phyloP scores from a whole-genome alignment of 53 echinoderm and acorn worm species.

The Echinometra lucunter region DNA sequence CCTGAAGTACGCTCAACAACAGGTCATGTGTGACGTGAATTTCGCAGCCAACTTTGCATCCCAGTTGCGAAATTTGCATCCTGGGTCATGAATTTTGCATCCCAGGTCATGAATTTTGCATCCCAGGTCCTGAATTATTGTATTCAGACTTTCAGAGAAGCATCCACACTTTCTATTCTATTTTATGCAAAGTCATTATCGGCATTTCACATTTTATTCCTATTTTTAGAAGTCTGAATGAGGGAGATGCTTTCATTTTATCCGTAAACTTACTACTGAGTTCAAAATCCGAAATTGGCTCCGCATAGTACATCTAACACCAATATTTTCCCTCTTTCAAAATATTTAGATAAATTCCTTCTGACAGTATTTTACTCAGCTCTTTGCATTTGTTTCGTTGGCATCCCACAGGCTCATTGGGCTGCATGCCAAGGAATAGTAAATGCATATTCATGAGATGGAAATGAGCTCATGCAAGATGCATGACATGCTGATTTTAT shows the following conservation, averaged over 20 bases:
- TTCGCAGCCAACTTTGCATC: too few relatives aligned
- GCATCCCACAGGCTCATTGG: slow-evolving; percentile 23
- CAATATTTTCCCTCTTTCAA: slow-evolving; percentile 21
- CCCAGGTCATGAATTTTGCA: too few relatives aligned
- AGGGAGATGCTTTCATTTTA: slow-evolving; percentile 22
- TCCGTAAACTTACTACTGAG: neutral
- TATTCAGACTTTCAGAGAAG: too few relatives aligned
- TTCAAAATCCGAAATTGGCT: neutral
- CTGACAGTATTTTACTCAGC: neutral
- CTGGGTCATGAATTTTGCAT: too few relatives aligned
- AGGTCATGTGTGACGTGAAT: too few relatives aligned
- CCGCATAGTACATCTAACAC: neutral
- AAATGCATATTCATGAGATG: slow-evolving; percentile 65
- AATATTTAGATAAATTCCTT: slow-evolving; percentile 25
- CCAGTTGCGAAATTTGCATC: too few relatives aligned
- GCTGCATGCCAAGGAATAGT: slow-evolving; percentile 47
- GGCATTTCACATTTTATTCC: neutral
- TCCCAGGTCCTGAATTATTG: too few relatives aligned
- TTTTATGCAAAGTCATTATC: too few relatives aligned
- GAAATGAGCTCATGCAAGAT: slow-evolving; percentile 35
- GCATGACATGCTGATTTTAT: slow-evolving; percentile 47
- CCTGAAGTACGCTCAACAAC: too few relatives aligned
- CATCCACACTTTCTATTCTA: too few relatives aligned
- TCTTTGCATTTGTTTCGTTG: neutral
- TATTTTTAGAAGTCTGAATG: neutral